Percentiles rank a stretch among this genome's conserved stretches.
Evolutionary conservation across 37 sponge, comb jelly and placozoan species (phyloP).

Genomic region (Bolinopsis microptera): DNA sequence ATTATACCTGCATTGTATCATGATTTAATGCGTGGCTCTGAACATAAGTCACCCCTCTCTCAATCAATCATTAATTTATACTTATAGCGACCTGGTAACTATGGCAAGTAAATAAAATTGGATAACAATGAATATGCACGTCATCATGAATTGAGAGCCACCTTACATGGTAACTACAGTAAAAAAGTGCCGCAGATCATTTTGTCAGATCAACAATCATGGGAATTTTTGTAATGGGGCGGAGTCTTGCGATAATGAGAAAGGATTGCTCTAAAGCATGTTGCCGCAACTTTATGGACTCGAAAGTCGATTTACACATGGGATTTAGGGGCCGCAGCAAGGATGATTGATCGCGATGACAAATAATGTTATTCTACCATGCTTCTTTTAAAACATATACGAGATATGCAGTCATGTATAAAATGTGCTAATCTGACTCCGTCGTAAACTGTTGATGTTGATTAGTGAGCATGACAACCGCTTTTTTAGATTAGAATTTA

Average conservation of each 20-base stretch:
- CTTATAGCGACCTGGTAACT: constrained; percentile 7
- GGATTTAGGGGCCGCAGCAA: not conserved
- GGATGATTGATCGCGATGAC: not conserved
- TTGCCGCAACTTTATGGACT: not conserved
- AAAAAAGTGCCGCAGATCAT: not conserved
- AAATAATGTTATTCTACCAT: not conserved
- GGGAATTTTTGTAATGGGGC: not conserved
- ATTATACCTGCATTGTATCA: not conserved
- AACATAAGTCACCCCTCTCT: not conserved
- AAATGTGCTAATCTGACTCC: not conserved
- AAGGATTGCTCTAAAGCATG: not conserved
- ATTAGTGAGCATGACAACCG: not conserved
- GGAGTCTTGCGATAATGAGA: not conserved
- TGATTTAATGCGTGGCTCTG: not conserved
- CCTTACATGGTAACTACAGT: constrained; percentile 8
- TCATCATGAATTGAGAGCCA: not conserved
- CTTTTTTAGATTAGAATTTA: not conserved
- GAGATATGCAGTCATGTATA: not conserved
- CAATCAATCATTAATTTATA: not conserved
- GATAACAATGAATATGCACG: not conserved
- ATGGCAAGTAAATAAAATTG: constrained; percentile 28
- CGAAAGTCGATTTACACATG: not conserved
- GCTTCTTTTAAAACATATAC: not conserved
- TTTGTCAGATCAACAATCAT: not conserved
- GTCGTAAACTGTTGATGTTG: not conserved